Percentiles rank a stretch among this genome's conserved stretches.
phyloP scores from a whole-genome alignment of 1,140 invertebrate genomes.

The Platyscapa corneri region DNA sequence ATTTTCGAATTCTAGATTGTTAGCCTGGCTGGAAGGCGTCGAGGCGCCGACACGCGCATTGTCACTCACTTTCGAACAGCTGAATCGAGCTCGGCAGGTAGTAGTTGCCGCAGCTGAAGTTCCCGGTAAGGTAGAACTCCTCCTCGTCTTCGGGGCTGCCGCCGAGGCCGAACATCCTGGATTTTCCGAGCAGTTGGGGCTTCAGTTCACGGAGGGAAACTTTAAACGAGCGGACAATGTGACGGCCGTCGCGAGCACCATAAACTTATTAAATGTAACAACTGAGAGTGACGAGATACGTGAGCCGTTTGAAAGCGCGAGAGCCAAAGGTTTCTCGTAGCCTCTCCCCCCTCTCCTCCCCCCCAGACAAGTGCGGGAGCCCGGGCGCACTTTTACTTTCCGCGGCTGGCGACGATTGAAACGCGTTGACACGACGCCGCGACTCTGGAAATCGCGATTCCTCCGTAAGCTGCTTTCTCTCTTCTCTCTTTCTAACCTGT shows the following conservation, averaged over 20 bases:
- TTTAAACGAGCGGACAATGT: neutral
- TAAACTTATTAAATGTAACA: neutral
- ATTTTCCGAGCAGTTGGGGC: neutral
- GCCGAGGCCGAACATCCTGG: constrained; percentile 53
- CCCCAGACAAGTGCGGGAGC: constrained; percentile 55
- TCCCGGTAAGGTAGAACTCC: constrained; percentile 57
- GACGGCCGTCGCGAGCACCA: no score
- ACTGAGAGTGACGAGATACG: constrained; percentile 49
- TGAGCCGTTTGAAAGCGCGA: constrained; percentile 46
- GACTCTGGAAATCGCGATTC: neutral
- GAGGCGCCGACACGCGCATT: neutral
- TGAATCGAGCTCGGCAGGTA: constrained; percentile 63
- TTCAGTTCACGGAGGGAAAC: neutral
- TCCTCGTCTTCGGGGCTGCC: constrained; percentile 52
- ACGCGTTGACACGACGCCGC: neutral
- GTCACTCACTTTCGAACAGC: constrained; percentile 67
- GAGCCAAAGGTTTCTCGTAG: constrained; percentile 32
- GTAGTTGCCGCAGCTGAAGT: constrained; percentile 60
- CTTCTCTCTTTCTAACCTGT: no score
- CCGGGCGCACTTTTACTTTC: constrained; percentile 65
- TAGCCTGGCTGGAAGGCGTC: no score
- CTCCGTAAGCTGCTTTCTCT: neutral
- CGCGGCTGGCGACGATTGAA: neutral
- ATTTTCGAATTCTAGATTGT: no score
- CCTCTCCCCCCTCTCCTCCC: neutral